Percentiles rank a stretch among this genome's conserved stretches.
Conservation (phyloP, 2,113 vertebrate genomes). For the Cathartes aura region DNA sequence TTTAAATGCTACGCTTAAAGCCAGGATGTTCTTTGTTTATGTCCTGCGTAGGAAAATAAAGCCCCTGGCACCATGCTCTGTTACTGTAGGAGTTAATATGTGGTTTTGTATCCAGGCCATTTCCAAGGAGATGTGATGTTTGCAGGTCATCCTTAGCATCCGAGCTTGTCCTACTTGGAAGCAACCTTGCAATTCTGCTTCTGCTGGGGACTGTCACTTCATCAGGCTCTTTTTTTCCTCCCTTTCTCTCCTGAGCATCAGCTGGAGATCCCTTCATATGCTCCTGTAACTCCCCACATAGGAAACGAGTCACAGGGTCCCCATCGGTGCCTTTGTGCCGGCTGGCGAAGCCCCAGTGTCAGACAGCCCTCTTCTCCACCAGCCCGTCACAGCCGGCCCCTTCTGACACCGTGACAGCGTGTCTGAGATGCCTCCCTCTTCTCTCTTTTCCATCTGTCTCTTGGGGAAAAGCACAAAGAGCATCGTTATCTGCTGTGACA, state of each 20-base stretch:
- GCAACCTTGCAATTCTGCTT: background rate
- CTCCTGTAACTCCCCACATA: background rate
- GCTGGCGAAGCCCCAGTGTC: background rate
- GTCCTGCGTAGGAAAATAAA: background rate
- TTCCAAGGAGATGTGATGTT: constrained; percentile 32
- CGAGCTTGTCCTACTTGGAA: background rate
- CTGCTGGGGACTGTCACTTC: background rate
- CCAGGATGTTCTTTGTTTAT: background rate
- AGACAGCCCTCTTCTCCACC: background rate
- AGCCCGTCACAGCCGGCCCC: background rate
- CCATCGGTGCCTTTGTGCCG: accelerated
- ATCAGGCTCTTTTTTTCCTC: background rate
- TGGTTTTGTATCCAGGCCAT: constrained; percentile 13
- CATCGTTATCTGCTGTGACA: background rate
- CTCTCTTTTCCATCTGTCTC: constrained; percentile 29
- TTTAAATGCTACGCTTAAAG: background rate
- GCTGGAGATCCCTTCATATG: background rate
- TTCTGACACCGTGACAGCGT: accelerated
- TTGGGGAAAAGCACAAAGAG: background rate
- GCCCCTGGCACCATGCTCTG: background rate
- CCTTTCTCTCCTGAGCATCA: background rate
- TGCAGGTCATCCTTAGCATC: constrained; percentile 1
- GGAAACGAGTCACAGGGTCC: background rate
- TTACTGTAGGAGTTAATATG: background rate
- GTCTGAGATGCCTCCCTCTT: background rate